phyloP scores from a whole-genome alignment of 1,140 invertebrate genomes.

The Penaeus indicus region DNA sequence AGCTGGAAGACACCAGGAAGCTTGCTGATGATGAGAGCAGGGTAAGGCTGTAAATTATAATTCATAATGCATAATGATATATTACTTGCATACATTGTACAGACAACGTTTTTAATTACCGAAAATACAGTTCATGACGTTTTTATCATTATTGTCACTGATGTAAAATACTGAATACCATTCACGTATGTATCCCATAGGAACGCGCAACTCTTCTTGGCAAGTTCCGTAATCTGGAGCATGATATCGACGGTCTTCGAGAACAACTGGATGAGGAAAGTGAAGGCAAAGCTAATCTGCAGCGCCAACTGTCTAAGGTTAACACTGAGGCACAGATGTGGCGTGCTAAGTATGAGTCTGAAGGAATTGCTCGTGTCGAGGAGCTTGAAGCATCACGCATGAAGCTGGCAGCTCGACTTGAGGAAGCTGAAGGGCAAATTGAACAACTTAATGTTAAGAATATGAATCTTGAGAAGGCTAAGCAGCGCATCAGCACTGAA shows the following conservation, averaged over 20 bases:
- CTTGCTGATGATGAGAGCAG: constrained; percentile 74
- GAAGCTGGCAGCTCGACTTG: constrained; percentile 71
- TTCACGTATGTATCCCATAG: background rate
- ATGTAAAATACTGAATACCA: no score
- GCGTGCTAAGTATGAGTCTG: constrained; percentile 56
- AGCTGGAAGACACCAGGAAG: constrained; percentile 49
- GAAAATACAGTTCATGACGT: constrained; percentile 37
- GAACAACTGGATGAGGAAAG: constrained; percentile 75
- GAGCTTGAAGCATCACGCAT: constrained; percentile 72
- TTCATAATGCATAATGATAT: no score
- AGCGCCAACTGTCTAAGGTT: constrained; percentile 71
- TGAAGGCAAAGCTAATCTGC: constrained; percentile 73
- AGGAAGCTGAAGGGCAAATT: constrained; percentile 61
- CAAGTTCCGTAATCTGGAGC: constrained; percentile 70
- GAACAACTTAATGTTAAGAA: constrained; percentile 58
- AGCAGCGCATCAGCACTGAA: constrained; percentile 73
- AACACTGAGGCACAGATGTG: constrained; percentile 58
- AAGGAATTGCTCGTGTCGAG: constrained; percentile 69
- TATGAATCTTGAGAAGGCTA: constrained; percentile 74
- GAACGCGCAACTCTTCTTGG: constrained; percentile 60
- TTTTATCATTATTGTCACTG: background rate
- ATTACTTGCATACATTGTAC: no score
- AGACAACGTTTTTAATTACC: no score
- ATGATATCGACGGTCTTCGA: constrained; percentile 72
- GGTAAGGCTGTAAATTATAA: constrained; percentile 30